Evolutionary conservation across 2,113 vertebrate species (phyloP), one percentile per base, ranked within the genome.

Genomic region (Lagopus leucura): DNA sequence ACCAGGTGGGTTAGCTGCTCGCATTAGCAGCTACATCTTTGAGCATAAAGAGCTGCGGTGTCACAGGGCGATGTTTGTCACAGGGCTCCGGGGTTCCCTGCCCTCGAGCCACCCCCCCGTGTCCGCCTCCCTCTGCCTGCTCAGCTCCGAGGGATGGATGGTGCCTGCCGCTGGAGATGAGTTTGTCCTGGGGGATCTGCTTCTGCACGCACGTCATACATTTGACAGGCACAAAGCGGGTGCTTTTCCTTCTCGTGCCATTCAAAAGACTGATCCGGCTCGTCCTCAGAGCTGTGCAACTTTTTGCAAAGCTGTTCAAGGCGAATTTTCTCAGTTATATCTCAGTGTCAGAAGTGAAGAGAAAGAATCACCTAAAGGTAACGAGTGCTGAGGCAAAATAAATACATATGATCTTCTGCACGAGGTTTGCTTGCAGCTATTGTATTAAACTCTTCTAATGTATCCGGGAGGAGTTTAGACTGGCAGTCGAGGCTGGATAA

Each of bases 21-120:
- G 12, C 4, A 13, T 14, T 7, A 20, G 30, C 25, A 10, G 38
- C 38, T 38, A 38, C 38, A 38, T 8, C 40, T 27, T 38, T 25
- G 16, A 4, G 9, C 1, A 4, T 1, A 27, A n/a, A 45, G 4
- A 57, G 36, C 27, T 3, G 45, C 30, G 48, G 45, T 15, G 0
- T 5, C 18, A n/a, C 9, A 77, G 42, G 45, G 32, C 7, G 19
- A 50, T 24, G 48, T 21, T 47, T 43, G 42, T 43, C 15, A 43
- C 3, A 43, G 42, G 48, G 48, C 48, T 50, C 3, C 13, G 8
- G 71, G n/a, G 18, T 71, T 42, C 71, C 10, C 30, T n/a, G 14
- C n/a, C 48, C 63, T 24, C 6, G 2, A 6, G 13, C 15, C 75
- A 11, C 4, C 1, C 6, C 34, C 10, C 22, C 6, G 0, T 24